Evolutionary conservation across 2,888 invertebrate species (phyloP).

Genomic region (Drosophila dives): DNA sequence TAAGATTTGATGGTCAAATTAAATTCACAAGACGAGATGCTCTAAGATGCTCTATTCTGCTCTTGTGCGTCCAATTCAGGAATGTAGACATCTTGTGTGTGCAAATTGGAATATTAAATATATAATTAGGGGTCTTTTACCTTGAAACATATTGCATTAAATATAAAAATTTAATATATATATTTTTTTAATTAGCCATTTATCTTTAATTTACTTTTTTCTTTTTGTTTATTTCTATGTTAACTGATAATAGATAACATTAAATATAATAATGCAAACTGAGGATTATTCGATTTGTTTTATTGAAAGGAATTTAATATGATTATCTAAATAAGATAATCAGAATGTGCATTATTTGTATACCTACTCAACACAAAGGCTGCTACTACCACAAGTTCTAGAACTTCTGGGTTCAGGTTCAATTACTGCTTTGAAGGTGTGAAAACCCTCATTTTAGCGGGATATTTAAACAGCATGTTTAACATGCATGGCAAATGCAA

Average conservation of each 20-base stretch:
- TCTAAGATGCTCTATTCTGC: not conserved
- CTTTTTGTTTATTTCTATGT: not conserved
- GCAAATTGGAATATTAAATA: not conserved
- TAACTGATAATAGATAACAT: not conserved
- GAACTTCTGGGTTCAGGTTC: conserved; percentile 34
- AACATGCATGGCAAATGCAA: not conserved
- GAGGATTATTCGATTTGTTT: not conserved
- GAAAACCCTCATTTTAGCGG: conserved; percentile 25
- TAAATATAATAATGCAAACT: not conserved
- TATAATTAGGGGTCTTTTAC: not conserved
- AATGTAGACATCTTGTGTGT: not conserved
- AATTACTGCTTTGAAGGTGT: conserved; percentile 18
- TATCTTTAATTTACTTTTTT: not conserved
- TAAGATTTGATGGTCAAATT: not conserved
- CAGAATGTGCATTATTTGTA: not conserved
- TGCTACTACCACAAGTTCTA: not conserved
- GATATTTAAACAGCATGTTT: conserved; percentile 48
- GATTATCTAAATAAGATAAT: not conserved
- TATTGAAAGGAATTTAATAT: not conserved
- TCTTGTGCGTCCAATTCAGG: not conserved
- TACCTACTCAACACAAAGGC: not conserved
- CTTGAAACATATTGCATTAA: not conserved
- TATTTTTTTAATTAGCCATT: no score
- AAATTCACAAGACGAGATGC: not conserved
- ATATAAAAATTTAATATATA: not conserved